Conservation (phyloP, 2,888 invertebrate genomes). For the Agonopterix subpropinquella region DNA sequence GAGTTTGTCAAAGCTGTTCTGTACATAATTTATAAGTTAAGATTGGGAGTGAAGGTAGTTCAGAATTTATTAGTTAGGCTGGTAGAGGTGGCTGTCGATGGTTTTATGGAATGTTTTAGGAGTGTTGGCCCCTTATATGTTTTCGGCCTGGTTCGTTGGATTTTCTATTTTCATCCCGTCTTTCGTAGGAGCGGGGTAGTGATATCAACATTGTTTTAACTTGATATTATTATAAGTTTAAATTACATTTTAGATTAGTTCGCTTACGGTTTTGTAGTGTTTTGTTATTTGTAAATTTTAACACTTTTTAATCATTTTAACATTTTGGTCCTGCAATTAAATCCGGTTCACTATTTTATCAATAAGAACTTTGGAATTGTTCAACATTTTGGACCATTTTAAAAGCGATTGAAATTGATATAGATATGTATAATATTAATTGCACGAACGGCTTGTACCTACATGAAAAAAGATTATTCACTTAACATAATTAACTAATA, state of each 20-base stretch:
- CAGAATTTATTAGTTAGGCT: conserved; percentile 29
- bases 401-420: conserved; percentile 18
- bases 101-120: conserved; percentile 41
- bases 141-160: conserved; percentile 70
- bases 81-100: conserved; percentile 34
- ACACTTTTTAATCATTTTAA: conserved; percentile 52
- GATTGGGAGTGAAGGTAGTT: conserved; percentile 24
- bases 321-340: conserved; percentile 56
- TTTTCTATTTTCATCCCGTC: conserved; percentile 46
- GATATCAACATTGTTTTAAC: conserved; percentile 64
- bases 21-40: conserved; percentile 32
- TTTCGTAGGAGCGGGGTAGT: conserved; percentile 38
- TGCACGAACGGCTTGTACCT: conserved; percentile 35
- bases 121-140: conserved; percentile 73
- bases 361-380: conserved; percentile 37
- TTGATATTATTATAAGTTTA: conserved; percentile 64
- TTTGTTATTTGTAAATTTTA: conserved; percentile 71
- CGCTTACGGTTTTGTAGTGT: conserved; percentile 65
- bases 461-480: conserved; percentile 28
- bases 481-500: conserved; percentile 27
- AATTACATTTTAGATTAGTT: conserved; percentile 55
- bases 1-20: conserved; percentile 42
- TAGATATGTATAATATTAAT: conserved; percentile 18
- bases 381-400: conserved; percentile 45
- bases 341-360: conserved; percentile 44